Base-by-base conservation (phyloP, 2,113 vertebrate genomes). In the Callospermophilus lateralis region DNA sequence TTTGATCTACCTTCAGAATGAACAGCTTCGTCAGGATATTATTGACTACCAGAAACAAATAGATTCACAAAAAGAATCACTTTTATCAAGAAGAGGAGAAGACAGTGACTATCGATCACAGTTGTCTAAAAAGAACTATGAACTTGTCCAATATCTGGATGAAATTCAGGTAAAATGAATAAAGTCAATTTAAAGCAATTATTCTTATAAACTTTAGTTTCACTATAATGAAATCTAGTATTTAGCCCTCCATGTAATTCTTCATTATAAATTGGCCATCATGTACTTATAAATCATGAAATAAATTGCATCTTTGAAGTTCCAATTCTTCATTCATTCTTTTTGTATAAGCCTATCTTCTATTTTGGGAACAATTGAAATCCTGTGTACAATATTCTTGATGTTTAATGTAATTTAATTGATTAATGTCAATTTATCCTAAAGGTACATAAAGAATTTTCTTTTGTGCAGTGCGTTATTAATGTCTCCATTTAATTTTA, bases 91-190 rank as follows among this genome's bases (percentile, higher is more conserved):
- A 96, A 98, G 99, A 99, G 90, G 99, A 98, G 99, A 99, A 51
- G 95, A 99, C 42, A 98, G 98, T 26, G 99, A 99, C 97, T 99
- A 98, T 81, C 99, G 99, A 96, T 99, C 98, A 86, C 99, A 99
- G n/a, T 98, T 99, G 80, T 99, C 98, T 95, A 98, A 98, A 97
- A 99, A 99, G 97, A 99, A 99, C 97, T 99, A 98, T 80, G 99
- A 99, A 95, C 99, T 99, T 81, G 99, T 99, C 94, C 99, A 99
- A 73, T 99, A 99, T 98, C 97, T 99, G 97, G 99, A 99, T 97
- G 99, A 99, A 98, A 99, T 99, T 95, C 99, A 99, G 99, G 99
- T 99, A 98, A 97, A 94, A 85, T 86, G 77, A 79, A 1, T 93
- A 16, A 42, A 91, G 6, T 87, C 30, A 12, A 8, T 95, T 94